A percentile compares a stretch with the other conserved stretches of the same genome.
phyloP scores from a whole-genome alignment of 2,113 vertebrate species.

The Chiloscyllium plagiosum region DNA sequence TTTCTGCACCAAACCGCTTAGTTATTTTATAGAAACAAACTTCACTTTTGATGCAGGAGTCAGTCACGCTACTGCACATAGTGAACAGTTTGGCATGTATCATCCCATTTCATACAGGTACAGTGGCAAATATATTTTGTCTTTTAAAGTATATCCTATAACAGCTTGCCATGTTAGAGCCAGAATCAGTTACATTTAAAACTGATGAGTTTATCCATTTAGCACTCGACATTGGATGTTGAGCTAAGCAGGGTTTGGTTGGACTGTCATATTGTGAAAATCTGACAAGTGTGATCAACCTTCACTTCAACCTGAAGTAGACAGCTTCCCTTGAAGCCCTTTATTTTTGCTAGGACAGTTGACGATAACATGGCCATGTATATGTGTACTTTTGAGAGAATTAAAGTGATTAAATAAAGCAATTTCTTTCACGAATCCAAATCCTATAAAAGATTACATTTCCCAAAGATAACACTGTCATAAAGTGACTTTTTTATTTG shows the following conservation, averaged over 20 bases:
- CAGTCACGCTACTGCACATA: neutral
- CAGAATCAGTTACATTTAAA: neutral
- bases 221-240: neutral
- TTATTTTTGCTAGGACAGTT: neutral
- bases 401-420: constrained; percentile 11
- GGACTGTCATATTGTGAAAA: neutral
- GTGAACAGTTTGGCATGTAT: neutral
- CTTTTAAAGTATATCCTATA: neutral
- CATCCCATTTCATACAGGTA: neutral
- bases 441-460: neutral
- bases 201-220: neutral
- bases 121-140: neutral
- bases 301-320: neutral
- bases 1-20: no score
- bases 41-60: no score
- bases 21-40: no score
- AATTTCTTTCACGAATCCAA: neutral
- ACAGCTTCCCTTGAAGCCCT: neutral
- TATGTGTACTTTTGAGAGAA: neutral
- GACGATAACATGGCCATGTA: no score
- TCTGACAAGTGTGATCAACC: neutral
- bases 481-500: neutral
- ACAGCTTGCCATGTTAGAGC: neutral
- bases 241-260: neutral
- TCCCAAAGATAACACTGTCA: no score